Conservation (phyloP, 2,888 invertebrate species). For the Caradrina clavipalpis region DNA sequence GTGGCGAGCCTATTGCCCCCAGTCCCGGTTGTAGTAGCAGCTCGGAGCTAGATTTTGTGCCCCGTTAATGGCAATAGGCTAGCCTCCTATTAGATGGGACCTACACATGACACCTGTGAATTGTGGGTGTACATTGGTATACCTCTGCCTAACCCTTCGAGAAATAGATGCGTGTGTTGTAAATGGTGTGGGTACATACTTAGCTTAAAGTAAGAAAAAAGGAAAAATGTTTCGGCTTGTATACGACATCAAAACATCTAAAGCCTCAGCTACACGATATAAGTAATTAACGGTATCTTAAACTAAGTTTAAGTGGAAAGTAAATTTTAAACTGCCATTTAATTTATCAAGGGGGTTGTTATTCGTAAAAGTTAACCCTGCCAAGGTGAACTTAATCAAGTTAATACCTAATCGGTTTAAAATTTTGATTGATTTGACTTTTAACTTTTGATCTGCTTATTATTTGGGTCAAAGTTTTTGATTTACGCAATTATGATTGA, state of each 20-base stretch:
- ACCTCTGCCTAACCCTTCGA: too few relatives aligned
- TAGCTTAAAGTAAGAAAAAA: too few relatives aligned
- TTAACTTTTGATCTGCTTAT: constrained; percentile 62
- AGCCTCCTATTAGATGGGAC: too few relatives aligned
- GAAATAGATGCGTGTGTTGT: too few relatives aligned
- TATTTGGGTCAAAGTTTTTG: constrained; percentile 60
- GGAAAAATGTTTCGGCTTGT: constrained; percentile 6
- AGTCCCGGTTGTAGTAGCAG: too few relatives aligned
- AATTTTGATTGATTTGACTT: constrained; percentile 77
- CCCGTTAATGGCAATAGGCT: too few relatives aligned
- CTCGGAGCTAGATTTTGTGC: too few relatives aligned
- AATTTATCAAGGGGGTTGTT: constrained; percentile 69
- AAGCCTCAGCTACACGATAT: constrained; percentile 44
- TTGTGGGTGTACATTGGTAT: too few relatives aligned
- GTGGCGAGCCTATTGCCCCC: too few relatives aligned
- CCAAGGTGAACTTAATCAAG: constrained; percentile 65
- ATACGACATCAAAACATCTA: background rate
- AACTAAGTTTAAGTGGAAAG: constrained; percentile 72
- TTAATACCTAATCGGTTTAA: constrained; percentile 68
- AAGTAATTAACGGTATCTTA: constrained; percentile 67
- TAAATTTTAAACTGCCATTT: constrained; percentile 70
- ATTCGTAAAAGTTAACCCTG: constrained; percentile 71
- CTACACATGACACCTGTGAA: too few relatives aligned
- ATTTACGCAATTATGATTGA: constrained; percentile 62
- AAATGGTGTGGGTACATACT: too few relatives aligned